Evolutionary conservation across 2,888 invertebrate species (phyloP).

Genomic region (Perdita meconis): DNA sequence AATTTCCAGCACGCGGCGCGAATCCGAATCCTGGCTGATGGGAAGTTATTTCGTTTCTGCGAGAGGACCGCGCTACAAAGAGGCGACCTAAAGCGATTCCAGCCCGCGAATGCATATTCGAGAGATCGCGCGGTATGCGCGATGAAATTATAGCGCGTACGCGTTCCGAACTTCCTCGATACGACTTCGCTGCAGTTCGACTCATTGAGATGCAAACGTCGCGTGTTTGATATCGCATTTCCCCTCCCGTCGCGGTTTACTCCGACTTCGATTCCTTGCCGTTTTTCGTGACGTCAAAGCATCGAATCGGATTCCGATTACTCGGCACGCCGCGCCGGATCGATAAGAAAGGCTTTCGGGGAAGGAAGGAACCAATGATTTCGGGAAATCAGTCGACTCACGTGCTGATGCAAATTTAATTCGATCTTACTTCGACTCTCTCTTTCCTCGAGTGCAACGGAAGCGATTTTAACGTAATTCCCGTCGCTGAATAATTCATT

Average conservation of each 20-base stretch:
- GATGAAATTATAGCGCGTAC: background rate
- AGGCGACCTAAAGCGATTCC: slow-evolving; percentile 26
- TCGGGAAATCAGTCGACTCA: slow-evolving; percentile 7
- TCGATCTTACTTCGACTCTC: slow-evolving; percentile 14
- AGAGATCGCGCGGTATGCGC: background rate
- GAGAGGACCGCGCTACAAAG: slow-evolving; percentile 45
- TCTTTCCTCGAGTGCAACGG: slow-evolving; percentile 23
- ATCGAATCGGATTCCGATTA: background rate
- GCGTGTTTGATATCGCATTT: background rate
- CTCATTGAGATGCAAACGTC: background rate
- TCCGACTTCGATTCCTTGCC: no score
- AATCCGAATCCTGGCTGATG: slow-evolving; percentile 70
- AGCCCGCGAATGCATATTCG: background rate
- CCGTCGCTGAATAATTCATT: slow-evolving; percentile 60
- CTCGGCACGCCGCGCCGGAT: background rate
- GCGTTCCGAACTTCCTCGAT: background rate
- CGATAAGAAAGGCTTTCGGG: background rate
- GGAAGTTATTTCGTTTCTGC: slow-evolving; percentile 70
- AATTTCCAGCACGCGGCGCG: slow-evolving; percentile 63
- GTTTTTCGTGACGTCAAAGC: no score
- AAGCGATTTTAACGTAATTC: slow-evolving; percentile 59
- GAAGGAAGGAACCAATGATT: slow-evolving; percentile 12
- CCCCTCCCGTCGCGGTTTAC: no score
- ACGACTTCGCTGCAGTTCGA: no score
- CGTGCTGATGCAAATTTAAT: slow-evolving; percentile 11